Conservation (phyloP, 2,888 invertebrate genomes). For the Phengaris alcon region DNA sequence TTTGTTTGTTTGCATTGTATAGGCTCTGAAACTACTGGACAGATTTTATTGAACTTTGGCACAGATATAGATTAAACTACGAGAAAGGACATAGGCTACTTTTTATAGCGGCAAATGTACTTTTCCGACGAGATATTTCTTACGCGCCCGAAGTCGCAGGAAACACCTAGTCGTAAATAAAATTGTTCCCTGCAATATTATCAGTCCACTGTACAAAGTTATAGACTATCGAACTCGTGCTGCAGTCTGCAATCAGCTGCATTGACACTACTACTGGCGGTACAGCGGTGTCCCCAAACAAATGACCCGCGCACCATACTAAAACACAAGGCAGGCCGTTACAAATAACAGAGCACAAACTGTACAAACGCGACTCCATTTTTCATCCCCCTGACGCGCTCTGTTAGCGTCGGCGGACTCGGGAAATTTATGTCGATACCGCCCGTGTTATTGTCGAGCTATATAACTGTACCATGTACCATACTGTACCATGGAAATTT, state of each 20-base stretch:
- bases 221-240: constrained; percentile 43
- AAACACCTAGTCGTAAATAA: no score
- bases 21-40: no score
- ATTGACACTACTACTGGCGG: constrained; percentile 37
- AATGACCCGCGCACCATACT: not conserved
- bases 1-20: no score
- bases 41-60: no score
- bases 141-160: no score
- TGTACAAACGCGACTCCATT: constrained; percentile 44
- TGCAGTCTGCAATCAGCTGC: constrained; percentile 44
- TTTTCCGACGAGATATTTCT: not conserved
- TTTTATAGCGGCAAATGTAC: not conserved
- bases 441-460: constrained; percentile 39
- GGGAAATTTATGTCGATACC: constrained; percentile 45
- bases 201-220: not conserved
- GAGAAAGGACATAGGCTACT: no score
- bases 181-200: not conserved
- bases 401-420: constrained; percentile 45
- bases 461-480: constrained; percentile 22
- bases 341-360: constrained; percentile 1
- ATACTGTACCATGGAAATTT: constrained; percentile 24
- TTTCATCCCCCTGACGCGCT: constrained; percentile 47
- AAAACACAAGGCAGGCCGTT: constrained; percentile 3
- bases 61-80: no score
- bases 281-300: constrained; percentile 26